Evolutionary conservation across 2,888 invertebrate species (phyloP), one percentile per base, ranked within the genome.

Genomic region (Drosophila heteroneura): DNA sequence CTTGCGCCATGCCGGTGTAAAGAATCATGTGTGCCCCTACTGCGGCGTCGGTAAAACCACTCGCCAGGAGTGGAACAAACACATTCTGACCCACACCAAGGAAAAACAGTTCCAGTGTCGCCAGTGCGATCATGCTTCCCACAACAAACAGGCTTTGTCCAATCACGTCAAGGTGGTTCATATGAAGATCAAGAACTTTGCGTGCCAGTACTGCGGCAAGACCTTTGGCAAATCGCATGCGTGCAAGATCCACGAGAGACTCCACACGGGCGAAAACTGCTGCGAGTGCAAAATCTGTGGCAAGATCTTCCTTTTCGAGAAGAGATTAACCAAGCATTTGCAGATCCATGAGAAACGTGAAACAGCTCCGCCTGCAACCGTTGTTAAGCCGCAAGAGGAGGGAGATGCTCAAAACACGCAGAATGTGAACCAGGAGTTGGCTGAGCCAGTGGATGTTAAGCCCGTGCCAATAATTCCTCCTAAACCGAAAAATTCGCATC

Each of bases 11-110:
- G 92, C 92, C 0, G 93, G 93, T n/a, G 92, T 93, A 14, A 92
- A 92, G 66, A 93, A 93, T 44, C 93, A 92, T 44, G 92, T 93
- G 0, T 93, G 93, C 30, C 92, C 93, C 0, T 92, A 93, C 39
- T 93, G 93, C 58, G 93, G 93, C 3, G 92, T 92, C n/a, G 92
- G 91, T 5, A 93, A 93, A 62, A 92, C 93, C 3, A 93, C 93
- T 4, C 81, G 92, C 0, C 92, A 92, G 65, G 93, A 93, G 68
- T 89, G 93, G 88, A 93, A 93, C 53, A 92, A 92, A 12, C 93
- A 93, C 66, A 90, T 93, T 9, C 82, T 92, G 30, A 92, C 92
- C 1, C 93, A 93, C 70, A 93, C 92, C 22, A 85, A 91, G 54
- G 93, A 92, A n/a, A 93, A 92, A 54, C 92, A 91, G 66, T 93